Evolutionary conservation across 2,113 vertebrate genomes (phyloP).

Genomic region (Saguinus imperator): DNA sequence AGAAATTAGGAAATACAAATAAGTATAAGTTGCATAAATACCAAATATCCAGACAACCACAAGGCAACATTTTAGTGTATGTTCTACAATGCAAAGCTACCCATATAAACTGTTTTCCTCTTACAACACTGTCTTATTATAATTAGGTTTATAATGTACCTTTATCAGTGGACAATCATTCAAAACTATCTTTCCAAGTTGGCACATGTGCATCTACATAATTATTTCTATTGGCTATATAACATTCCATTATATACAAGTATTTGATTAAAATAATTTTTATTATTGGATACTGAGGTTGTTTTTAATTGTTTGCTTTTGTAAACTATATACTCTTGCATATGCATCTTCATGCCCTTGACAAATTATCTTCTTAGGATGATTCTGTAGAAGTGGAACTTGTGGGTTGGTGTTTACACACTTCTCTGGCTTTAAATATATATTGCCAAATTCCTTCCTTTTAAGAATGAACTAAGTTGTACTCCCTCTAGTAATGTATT

Average conservation of each 20-base stretch:
- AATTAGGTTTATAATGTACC: neutral
- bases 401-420: neutral
- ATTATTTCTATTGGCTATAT: neutral
- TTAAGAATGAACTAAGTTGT: neutral
- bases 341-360: neutral
- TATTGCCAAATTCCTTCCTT: neutral
- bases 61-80: neutral
- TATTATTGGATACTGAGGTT: neutral
- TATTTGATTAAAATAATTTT: neutral
- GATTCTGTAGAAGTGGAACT: neutral
- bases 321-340: neutral
- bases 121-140: neutral
- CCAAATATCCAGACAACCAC: neutral
- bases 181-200: constrained; percentile 31
- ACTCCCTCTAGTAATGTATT: neutral
- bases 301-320: neutral
- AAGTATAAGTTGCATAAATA: neutral
- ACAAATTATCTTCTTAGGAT: neutral
- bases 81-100: neutral
- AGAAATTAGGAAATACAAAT: neutral
- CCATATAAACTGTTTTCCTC: neutral
- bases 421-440: neutral
- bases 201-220: neutral
- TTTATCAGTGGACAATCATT: neutral
- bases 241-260: neutral